phyloP scores from a whole-genome alignment of 2,888 invertebrate genomes.

The Corbicula japonica region DNA sequence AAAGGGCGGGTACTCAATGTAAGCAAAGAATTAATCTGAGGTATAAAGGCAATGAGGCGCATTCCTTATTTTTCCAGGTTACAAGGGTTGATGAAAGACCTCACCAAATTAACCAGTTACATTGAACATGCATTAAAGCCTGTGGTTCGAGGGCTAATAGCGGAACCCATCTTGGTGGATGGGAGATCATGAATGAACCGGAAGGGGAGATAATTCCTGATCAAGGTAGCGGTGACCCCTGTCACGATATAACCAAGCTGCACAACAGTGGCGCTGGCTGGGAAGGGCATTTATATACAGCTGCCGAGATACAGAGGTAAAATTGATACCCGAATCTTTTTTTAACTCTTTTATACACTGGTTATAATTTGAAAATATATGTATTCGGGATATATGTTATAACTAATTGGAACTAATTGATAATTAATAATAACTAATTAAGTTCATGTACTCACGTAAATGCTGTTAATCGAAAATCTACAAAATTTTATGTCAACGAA shows the following conservation, averaged over 20 bases:
- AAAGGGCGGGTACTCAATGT: too few relatives aligned
- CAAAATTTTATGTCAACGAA: too few relatives aligned
- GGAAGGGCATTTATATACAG: conserved; percentile 72
- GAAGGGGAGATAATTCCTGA: conserved; percentile 75
- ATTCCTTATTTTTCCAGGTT: conserved; percentile 41
- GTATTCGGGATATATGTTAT: too few relatives aligned
- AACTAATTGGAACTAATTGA: too few relatives aligned
- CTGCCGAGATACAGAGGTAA: conserved; percentile 72
- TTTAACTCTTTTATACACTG: too few relatives aligned
- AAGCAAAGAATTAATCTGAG: too few relatives aligned
- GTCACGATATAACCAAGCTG: conserved; percentile 75
- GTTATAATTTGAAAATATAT: too few relatives aligned
- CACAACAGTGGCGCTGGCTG: conserved; percentile 77
- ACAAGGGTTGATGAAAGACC: conserved; percentile 71
- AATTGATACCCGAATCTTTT: too few relatives aligned
- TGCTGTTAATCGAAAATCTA: too few relatives aligned
- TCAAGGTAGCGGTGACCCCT: conserved; percentile 64
- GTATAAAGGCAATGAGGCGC: too few relatives aligned
- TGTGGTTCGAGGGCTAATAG: conserved; percentile 75
- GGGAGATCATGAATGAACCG: conserved; percentile 82
- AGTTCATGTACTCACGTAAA: too few relatives aligned
- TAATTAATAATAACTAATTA: too few relatives aligned
- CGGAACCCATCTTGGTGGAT: conserved; percentile 78
- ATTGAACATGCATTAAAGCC: conserved; percentile 78
- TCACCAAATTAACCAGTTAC: conserved; percentile 78